Conservation (phyloP, 2,797 vertebrate species). For the Hoplostethus atlanticus region DNA sequence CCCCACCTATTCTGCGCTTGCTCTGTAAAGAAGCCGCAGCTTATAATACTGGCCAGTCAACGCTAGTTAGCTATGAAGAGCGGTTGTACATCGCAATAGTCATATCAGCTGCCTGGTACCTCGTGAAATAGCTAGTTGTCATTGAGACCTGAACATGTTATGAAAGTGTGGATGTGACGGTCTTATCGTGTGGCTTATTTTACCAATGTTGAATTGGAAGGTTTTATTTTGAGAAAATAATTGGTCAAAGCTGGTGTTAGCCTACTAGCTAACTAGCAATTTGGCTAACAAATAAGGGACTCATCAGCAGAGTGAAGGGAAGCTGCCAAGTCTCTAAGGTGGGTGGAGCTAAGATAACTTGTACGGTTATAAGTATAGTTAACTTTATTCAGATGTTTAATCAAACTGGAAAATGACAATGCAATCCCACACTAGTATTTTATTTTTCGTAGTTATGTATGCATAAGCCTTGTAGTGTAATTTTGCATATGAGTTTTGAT, state of each 20-base stretch:
- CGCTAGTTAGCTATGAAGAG: conserved; percentile 21
- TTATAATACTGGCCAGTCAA: conserved; percentile 62
- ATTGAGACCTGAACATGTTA: conserved; percentile 10
- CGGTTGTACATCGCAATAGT: neutral
- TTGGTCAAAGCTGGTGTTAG: conserved; percentile 36
- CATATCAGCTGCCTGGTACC: neutral
- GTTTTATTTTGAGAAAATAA: conserved; percentile 26
- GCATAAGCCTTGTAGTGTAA: too few species aligned
- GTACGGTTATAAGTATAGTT: too few species aligned
- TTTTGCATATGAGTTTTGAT: too few species aligned
- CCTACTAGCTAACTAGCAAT: conserved; percentile 57
- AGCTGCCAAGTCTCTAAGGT: conserved; percentile 61
- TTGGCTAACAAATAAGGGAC: conserved; percentile 63
- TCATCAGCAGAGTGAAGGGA: conserved; percentile 50
- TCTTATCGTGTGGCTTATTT: conserved; percentile 16
- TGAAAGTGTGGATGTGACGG: conserved; percentile 16
- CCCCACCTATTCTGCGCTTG: conserved; percentile 65
- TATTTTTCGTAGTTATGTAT: too few species aligned
- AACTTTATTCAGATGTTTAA: too few species aligned
- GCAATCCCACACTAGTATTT: too few species aligned
- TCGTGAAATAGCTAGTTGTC: conserved; percentile 7
- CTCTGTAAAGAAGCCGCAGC: conserved; percentile 55
- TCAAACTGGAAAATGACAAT: too few species aligned
- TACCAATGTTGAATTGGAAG: conserved; percentile 1
- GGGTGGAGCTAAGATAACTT: conserved; percentile 66